Evolutionary conservation across 2,888 invertebrate genomes (phyloP).

Genomic region (Deilephila elpenor): DNA sequence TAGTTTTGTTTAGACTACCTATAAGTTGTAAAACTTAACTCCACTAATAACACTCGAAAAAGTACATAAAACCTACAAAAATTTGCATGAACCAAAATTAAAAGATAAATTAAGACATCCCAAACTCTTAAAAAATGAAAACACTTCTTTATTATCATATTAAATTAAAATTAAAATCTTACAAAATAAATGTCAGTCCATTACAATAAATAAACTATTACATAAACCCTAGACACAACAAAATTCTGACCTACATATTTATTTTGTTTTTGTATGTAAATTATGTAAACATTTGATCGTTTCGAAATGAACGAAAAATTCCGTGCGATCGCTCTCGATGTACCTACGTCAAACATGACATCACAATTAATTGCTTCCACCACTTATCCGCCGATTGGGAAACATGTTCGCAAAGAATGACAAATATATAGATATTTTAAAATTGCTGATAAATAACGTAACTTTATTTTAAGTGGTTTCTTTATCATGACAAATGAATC

Average conservation of each 20-base stretch:
- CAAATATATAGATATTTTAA: conserved; percentile 3
- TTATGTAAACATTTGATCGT: neutral
- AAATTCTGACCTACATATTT: conserved; percentile 7
- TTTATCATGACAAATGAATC: too few relatives aligned
- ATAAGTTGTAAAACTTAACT: too few relatives aligned
- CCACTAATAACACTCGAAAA: too few relatives aligned
- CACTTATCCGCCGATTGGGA: neutral
- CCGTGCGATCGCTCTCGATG: neutral
- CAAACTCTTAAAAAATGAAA: too few relatives aligned
- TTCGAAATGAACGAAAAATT: conserved; percentile 5
- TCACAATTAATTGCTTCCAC: conserved; percentile 16
- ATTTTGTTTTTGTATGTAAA: neutral
- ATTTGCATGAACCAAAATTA: too few relatives aligned
- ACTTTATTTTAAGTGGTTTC: too few relatives aligned
- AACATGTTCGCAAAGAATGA: neutral
- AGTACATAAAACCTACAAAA: too few relatives aligned
- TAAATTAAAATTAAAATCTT: too few relatives aligned
- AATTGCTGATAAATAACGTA: neutral
- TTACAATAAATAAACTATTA: neutral
- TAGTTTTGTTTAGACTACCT: too few relatives aligned
- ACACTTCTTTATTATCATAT: neutral
- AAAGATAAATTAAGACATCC: too few relatives aligned
- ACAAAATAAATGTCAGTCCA: neutral
- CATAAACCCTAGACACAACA: conserved; percentile 5
- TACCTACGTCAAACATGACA: neutral